Percentiles rank a stretch among this genome's conserved stretches.
These are phyloP conservation scores for Phylloscopus trochilus DNA, from an alignment of 2,113 vertebrate genomes.

Conservation along the genomic window DNA sequence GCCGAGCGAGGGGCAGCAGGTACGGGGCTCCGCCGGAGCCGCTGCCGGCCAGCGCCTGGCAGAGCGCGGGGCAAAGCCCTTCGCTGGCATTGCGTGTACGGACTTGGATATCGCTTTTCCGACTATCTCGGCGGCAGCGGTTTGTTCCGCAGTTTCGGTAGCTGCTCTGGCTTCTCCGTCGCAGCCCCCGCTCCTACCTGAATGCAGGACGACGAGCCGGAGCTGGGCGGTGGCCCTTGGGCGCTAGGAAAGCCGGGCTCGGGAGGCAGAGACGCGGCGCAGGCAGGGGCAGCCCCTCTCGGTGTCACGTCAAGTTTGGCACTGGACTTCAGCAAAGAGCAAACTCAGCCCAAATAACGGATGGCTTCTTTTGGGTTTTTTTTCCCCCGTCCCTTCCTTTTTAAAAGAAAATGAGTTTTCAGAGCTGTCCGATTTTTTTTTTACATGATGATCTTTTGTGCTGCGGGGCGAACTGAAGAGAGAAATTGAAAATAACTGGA, in stretches of 20 bases:
- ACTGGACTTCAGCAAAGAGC: neutral
- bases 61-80: neutral
- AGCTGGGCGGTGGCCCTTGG: neutral
- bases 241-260: neutral
- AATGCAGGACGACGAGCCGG: neutral
- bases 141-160: neutral
- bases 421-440: neutral
- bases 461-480: slow-evolving; percentile 5
- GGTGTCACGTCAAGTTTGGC: neutral
- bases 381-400: neutral
- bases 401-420: neutral
- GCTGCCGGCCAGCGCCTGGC: neutral
- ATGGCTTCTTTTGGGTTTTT: neutral
- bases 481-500: slow-evolving; percentile 38
- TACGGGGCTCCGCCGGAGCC: neutral
- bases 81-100: neutral
- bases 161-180: neutral
- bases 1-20: neutral
- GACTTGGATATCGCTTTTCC: neutral
- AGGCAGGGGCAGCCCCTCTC: neutral
- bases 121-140: neutral
- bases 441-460: neutral
- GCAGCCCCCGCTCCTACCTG: slow-evolving; percentile 45
- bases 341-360: neutral
- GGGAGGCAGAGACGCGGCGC: neutral